A percentile compares a stretch with the other conserved stretches of the same genome.
Evolutionary conservation across 2,113 vertebrate species (phyloP).

Genomic region (Oreochromis tanganicae): DNA sequence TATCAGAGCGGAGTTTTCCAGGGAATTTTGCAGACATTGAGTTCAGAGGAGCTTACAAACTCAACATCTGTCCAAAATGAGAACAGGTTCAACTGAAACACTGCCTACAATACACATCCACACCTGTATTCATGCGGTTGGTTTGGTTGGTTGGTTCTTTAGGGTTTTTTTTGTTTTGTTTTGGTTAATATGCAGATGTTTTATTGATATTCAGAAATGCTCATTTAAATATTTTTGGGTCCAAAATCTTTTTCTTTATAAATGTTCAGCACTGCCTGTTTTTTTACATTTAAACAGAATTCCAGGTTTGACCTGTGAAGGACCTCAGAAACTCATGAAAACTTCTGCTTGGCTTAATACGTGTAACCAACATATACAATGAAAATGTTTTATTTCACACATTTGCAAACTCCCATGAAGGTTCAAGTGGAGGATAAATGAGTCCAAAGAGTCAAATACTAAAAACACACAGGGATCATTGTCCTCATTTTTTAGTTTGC

Average conservation of each 20-base stretch:
- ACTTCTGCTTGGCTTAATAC: too few relatives aligned
- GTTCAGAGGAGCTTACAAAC: not conserved
- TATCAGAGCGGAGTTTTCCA: rapidly evolving
- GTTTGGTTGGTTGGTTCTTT: not conserved
- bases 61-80: not conserved
- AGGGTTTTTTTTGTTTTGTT: not conserved
- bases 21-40: not conserved
- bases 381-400: too few relatives aligned
- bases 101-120: not conserved
- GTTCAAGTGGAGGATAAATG: too few relatives aligned
- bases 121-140: not conserved
- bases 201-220: not conserved
- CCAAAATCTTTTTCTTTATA: not conserved
- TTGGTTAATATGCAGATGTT: not conserved
- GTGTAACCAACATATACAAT: too few relatives aligned
- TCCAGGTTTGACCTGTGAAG: not conserved
- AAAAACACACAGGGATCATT: too few relatives aligned
- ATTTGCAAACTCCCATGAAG: too few relatives aligned
- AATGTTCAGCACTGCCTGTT: not conserved
- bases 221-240: not conserved
- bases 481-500: too few relatives aligned
- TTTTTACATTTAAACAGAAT: not conserved
- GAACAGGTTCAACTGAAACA: not conserved
- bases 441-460: too few relatives aligned
- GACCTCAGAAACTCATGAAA: too few relatives aligned